Conservation (phyloP, 2,113 vertebrate species). For the Aplodontia rufa region DNA sequence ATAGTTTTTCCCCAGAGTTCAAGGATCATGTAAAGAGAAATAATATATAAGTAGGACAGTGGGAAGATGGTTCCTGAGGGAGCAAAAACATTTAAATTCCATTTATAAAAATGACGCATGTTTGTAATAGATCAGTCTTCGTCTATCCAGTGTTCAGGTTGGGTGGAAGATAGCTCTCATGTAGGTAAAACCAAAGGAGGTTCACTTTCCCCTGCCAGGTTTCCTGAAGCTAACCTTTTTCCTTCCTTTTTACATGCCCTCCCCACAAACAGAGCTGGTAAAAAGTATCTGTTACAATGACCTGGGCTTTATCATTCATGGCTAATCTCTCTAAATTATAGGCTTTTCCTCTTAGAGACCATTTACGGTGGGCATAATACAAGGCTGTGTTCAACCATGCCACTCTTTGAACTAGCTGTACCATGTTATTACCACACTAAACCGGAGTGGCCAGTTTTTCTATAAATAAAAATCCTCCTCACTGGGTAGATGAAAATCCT, state of each 20-base stretch:
- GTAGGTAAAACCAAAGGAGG: slow-evolving; percentile 72
- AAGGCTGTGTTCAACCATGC: slow-evolving; percentile 83
- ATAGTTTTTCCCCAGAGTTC: background rate
- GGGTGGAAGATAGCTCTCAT: slow-evolving; percentile 41
- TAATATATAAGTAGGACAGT: background rate
- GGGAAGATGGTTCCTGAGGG: background rate
- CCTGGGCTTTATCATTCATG: slow-evolving; percentile 83
- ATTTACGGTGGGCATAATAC: slow-evolving; percentile 84
- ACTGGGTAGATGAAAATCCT: slow-evolving; percentile 74
- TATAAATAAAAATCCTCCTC: slow-evolving; percentile 86
- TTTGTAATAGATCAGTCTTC: slow-evolving; percentile 65
- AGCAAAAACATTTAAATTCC: background rate
- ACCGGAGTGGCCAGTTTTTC: slow-evolving; percentile 83
- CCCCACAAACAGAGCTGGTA: slow-evolving; percentile 84
- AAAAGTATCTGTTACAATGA: slow-evolving; percentile 86
- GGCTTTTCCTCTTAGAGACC: slow-evolving; percentile 82
- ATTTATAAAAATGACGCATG: slow-evolving; percentile 49
- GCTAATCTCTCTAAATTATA: slow-evolving; percentile 85
- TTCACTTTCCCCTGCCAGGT: slow-evolving; percentile 44
- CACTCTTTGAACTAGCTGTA: slow-evolving; percentile 83
- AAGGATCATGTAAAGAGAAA: background rate
- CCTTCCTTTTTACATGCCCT: slow-evolving; percentile 73
- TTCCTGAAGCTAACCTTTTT: slow-evolving; percentile 76
- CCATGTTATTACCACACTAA: slow-evolving; percentile 86
- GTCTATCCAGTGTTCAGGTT: background rate